These are phyloP conservation scores for Heptranchias perlo DNA, from an alignment of 2,113 vertebrate species.

Conservation along the genomic window DNA sequence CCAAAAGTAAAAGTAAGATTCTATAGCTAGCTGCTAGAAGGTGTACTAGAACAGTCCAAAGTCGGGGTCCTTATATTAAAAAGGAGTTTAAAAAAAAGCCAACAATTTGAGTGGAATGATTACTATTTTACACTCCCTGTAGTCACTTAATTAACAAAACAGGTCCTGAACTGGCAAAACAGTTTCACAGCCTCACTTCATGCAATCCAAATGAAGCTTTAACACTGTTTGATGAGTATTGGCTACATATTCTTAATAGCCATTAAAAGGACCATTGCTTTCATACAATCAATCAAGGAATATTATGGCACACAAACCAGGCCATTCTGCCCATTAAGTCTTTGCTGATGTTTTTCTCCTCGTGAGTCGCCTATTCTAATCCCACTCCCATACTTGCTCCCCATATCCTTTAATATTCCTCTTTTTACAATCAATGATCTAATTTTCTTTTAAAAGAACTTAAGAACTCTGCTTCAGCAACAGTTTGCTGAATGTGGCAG, in stretches of 20 bases:
- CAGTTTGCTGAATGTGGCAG: not conserved
- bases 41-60: not conserved
- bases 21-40: not conserved
- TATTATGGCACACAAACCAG: not conserved
- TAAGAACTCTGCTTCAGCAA: not conserved
- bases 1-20: not conserved
- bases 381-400: no score
- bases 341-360: not conserved
- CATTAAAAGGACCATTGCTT: not conserved
- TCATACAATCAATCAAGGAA: not conserved
- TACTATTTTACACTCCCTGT: not conserved
- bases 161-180: not conserved
- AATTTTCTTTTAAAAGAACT: not conserved
- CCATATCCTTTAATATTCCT: not conserved
- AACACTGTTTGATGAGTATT: not conserved
- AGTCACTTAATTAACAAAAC: not conserved
- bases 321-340: not conserved
- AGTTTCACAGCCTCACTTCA: not conserved
- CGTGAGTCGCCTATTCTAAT: not conserved
- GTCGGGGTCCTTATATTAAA: not conserved
- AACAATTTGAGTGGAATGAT: not conserved
- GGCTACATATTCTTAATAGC: not conserved
- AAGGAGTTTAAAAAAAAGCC: not conserved
- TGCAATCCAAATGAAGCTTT: not conserved
- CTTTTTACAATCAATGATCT: not conserved